These are phyloP conservation scores for Conomelus anceps DNA, from an alignment of 2,888 invertebrate species.

Conservation along the genomic window DNA sequence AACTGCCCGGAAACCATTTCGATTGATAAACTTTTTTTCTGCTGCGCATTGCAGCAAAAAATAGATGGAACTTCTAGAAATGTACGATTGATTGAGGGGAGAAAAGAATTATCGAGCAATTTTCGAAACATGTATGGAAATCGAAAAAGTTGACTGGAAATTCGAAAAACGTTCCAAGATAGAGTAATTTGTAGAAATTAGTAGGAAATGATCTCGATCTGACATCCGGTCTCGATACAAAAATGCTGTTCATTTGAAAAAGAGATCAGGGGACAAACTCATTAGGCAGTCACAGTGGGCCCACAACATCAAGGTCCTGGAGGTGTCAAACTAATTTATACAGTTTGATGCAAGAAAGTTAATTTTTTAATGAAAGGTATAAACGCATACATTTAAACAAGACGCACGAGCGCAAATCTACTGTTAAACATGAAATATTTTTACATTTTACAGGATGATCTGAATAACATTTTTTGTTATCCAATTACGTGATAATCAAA, in stretches of 20 bases:
- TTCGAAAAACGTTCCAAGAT: not conserved
- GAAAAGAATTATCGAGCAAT: not conserved
- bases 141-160: not conserved
- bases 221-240: not conserved
- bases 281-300: not conserved
- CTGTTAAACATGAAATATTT: too few species aligned
- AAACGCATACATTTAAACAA: too few species aligned
- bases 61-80: not conserved
- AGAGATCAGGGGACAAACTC: not conserved
- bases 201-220: not conserved
- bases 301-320: not conserved
- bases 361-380: too few species aligned
- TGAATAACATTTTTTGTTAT: too few species aligned
- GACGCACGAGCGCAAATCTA: too few species aligned
- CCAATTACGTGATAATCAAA: too few species aligned
- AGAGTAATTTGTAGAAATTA: not conserved
- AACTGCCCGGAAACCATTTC: not conserved
- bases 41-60: not conserved
- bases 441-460: too few species aligned
- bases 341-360: too few species aligned
- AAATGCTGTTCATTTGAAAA: not conserved
- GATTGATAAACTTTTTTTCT: not conserved
- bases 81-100: not conserved
- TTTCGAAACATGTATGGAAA: not conserved
- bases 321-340: not conserved